These are phyloP conservation scores for Darevskia nairensis DNA, from an alignment of 2,797 vertebrate genomes.

Conservation along the genomic window DNA sequence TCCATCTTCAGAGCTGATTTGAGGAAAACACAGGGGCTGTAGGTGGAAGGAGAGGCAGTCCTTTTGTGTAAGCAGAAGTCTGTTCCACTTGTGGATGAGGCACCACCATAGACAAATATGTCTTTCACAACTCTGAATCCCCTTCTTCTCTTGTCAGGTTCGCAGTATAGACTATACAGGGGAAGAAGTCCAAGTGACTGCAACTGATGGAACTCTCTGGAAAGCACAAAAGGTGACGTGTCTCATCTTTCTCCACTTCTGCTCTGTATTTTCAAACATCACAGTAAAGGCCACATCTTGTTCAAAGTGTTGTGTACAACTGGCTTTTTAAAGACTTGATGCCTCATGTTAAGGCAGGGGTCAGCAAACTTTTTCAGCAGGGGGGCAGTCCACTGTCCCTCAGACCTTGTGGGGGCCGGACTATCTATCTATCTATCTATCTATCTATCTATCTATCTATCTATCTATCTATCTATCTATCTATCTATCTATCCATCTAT, in stretches of 20 bases:
- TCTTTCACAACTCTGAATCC: no score
- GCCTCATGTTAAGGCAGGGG: not conserved
- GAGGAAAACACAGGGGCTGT: no score
- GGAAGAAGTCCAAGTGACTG: constrained; percentile 86
- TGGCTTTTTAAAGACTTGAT: not conserved
- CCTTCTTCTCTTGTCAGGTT: constrained; percentile 78
- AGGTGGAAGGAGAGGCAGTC: no score
- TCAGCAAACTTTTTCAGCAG: no score
- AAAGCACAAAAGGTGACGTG: constrained; percentile 89
- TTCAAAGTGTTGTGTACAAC: not conserved
- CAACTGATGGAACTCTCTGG: constrained; percentile 84
- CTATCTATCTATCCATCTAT: no score
- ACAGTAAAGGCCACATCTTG: not conserved
- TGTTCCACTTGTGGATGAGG: not conserved
- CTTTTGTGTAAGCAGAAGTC: no score
- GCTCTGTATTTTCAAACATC: not conserved
- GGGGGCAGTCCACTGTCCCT: no score
- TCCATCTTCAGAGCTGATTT: no score
- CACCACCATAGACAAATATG: not conserved
- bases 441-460: no score
- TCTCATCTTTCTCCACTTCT: not conserved
- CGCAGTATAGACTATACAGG: constrained; percentile 90
- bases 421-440: no score
- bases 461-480: no score
- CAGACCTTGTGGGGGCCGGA: no score